Evolutionary conservation across 2,113 vertebrate species (phyloP), one percentile per base, ranked within the genome.

Genomic region (Hyperoodon ampullatus): DNA sequence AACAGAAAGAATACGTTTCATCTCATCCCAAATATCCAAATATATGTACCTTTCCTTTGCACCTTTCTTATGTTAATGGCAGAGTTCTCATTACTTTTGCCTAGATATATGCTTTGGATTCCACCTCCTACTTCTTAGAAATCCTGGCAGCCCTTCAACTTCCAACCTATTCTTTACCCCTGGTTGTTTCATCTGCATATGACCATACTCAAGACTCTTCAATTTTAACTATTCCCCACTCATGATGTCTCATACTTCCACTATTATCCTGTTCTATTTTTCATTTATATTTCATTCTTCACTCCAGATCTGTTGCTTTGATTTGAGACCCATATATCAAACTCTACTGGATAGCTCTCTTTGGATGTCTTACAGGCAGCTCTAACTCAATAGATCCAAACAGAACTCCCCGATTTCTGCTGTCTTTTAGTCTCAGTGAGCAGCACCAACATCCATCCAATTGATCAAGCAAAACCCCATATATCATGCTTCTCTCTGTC

Each of bases 341-440:
- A 47, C 23, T 84, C 21, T 47, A 35, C n/a, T 47, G 13, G 70
- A 68, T n/a, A 82, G 39, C 15, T 95, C 72, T 78, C 72, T 84
- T n/a, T 86, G n/a, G n/a, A 85, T 50, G 26, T n/a, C 75, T 39
- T 58, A 55, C 11, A 93, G 88, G 39, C 65, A 88, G 13, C 42
- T 63, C 19, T 63, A 65, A 23, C 11, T 92, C 26, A 61, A 60
- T 21, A 94, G 60, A 87, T 63, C 5, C 71, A 70, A 83, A 63
- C 19, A 75, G 15, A 75, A 60, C 15, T 66, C 53, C 66, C 77
- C 53, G 44, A 60, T 72, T 14, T 21, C 33, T 75, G 15, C 16
- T 91, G 61, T 30, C 60, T 93, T 88, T 96, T 85, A 86, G 80
- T 71, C 58, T 90, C 70, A 55, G 60, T 50, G 23, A 94, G 10